phyloP scores from a whole-genome alignment of 2,888 invertebrate genomes.

The Dendrolimus houi region DNA sequence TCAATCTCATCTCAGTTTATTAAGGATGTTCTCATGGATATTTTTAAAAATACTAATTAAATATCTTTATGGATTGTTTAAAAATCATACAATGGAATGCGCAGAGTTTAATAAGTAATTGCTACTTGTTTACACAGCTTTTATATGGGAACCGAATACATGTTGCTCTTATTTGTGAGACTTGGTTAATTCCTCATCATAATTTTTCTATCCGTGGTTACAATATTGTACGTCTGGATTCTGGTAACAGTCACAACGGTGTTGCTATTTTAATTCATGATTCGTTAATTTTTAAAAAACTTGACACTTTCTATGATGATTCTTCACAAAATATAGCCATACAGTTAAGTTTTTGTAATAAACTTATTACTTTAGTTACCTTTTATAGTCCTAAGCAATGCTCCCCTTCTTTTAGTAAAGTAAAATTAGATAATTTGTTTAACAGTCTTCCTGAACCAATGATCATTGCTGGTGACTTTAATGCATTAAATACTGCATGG shows the following conservation, averaged over 20 bases:
- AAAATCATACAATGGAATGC: constrained; percentile 9
- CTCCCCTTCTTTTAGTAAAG: constrained; percentile 3
- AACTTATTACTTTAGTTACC: constrained; percentile 6
- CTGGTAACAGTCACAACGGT: constrained; percentile 10
- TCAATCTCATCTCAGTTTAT: constrained; percentile 2
- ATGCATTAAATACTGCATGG: constrained; percentile 7
- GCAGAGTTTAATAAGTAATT: constrained; percentile 5
- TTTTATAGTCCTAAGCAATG: constrained; percentile 6
- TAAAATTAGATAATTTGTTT: constrained; percentile 6
- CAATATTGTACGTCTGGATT: constrained; percentile 5
- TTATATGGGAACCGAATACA: neutral
- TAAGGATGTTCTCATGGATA: neutral
- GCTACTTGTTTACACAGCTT: constrained; percentile 3
- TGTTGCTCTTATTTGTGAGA: neutral
- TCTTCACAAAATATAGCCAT: constrained; percentile 10
- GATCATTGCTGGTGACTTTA: constrained; percentile 9
- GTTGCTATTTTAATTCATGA: constrained; percentile 10
- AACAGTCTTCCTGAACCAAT: neutral
- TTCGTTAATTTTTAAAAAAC: constrained; percentile 4
- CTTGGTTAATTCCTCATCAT: constrained; percentile 5
- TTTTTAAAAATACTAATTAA: neutral
- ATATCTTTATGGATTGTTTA: constrained; percentile 3
- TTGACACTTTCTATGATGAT: constrained; percentile 7
- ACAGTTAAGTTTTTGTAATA: neutral
- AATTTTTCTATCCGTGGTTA: constrained; percentile 8